Evolutionary conservation across 2,888 invertebrate species (phyloP).

Genomic region (Acrobasis repandana): DNA sequence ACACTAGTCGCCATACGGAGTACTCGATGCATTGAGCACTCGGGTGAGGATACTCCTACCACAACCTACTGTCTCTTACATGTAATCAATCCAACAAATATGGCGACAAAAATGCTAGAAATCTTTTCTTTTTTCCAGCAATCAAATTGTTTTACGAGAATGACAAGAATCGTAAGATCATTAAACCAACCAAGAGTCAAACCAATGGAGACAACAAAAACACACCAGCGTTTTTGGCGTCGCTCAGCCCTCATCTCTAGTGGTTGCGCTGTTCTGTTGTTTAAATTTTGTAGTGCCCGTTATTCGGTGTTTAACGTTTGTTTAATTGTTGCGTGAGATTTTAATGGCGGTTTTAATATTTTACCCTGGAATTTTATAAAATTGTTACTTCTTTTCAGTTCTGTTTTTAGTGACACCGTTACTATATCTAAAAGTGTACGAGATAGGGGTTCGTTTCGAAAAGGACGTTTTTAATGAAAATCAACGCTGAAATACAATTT

Average conservation of each 20-base stretch:
- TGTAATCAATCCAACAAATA: too few relatives aligned
- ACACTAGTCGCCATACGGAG: too few relatives aligned
- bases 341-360: constrained; percentile 17
- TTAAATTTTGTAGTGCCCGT: constrained; percentile 21
- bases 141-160: too few relatives aligned
- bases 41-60: too few relatives aligned
- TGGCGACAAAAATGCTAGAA: too few relatives aligned
- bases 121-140: too few relatives aligned
- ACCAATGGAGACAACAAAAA: background rate
- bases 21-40: too few relatives aligned
- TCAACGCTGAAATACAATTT: too few relatives aligned
- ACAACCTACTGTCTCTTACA: too few relatives aligned
- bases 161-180: too few relatives aligned
- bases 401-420: background rate
- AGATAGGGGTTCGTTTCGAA: too few relatives aligned
- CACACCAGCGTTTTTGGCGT: constrained; percentile 61
- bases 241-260: constrained; percentile 58
- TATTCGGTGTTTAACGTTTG: constrained; percentile 21
- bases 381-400: background rate
- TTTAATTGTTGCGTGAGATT: constrained; percentile 17
- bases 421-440: constrained; percentile 19
- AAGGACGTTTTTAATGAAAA: too few relatives aligned
- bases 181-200: background rate
- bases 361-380: background rate
- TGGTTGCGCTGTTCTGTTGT: constrained; percentile 22